Evolutionary conservation across 2,113 vertebrate species (phyloP).

Genomic region (Callocephalon fimbriatum): DNA sequence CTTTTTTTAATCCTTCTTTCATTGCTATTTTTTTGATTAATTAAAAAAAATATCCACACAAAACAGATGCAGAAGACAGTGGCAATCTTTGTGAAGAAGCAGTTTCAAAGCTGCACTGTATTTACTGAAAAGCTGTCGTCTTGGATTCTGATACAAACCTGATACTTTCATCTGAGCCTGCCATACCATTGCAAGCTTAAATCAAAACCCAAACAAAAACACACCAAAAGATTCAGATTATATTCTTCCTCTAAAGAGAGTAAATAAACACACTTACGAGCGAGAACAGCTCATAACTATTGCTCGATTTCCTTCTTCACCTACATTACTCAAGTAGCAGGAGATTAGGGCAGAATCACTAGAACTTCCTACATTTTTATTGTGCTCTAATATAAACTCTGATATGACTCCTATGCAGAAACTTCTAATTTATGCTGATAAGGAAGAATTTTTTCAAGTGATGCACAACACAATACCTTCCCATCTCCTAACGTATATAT

Average conservation of each 20-base stretch:
- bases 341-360: neutral
- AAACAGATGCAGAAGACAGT: neutral
- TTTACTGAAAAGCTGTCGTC: neutral
- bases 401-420: neutral
- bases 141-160: neutral
- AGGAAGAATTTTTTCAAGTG: neutral
- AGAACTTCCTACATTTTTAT: neutral
- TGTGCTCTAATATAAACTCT: neutral
- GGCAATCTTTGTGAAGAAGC: neutral
- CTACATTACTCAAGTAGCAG: neutral
- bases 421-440: neutral
- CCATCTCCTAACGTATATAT: no score
- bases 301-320: neutral
- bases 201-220: neutral
- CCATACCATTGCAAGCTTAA: neutral
- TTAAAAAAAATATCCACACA: neutral
- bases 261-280: neutral
- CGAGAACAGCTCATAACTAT: neutral
- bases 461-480: no score
- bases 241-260: neutral
- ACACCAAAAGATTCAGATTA: neutral
- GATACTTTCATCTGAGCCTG: neutral
- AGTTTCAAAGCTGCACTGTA: neutral
- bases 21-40: neutral
- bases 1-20: neutral